Evolutionary conservation across 1,140 invertebrate genomes (phyloP), one percentile per base, ranked within the genome.

Genomic region (Maniola jurtina): DNA sequence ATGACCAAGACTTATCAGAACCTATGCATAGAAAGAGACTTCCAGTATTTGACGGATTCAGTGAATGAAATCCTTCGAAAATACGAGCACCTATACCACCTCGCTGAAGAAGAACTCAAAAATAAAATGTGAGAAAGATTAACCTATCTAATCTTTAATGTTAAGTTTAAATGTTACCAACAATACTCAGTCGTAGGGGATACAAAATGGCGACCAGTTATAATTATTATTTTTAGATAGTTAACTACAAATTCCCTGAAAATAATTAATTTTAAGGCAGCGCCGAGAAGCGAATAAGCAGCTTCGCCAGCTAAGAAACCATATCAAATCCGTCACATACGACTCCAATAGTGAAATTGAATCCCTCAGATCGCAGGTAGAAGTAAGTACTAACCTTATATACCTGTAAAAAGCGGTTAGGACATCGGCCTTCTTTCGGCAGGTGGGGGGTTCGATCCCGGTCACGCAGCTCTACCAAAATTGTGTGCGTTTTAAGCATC

Each of bases 231-330:
- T n/a, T n/a, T n/a, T n/a, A n/a, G n/a, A n/a, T n/a, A n/a, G n/a
- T n/a, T n/a, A n/a, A n/a, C n/a, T n/a, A n/a, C n/a, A n/a, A n/a
- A n/a, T n/a, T n/a, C n/a, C n/a, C n/a, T n/a, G n/a, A n/a, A 16
- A 8, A 9, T 54, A 33, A 54, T 11, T 55, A 34, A 50, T 14
- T 68, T 68, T 55, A 9, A 45, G 81, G 33, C 35, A 56, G 11
- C 75, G 77, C 1, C 74, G 75, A 15, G 84, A 86, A 0, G 58
- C 79, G 6, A 71, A 68, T 40, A 71, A 64, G 5, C 79, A 83
- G 33, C 68, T 81, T 50, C 73, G 84, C n/a, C 83, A 83, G 54
- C 77, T 75, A 50, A 70, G 83, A 4, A 80, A 77, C 48, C 79
- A 85, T 62, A 67, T 77, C 1, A 84, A 87, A 55, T 73, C 82